Evolutionary conservation across 2,113 vertebrate species (phyloP).

Genomic region (Todiramphus chloris): DNA sequence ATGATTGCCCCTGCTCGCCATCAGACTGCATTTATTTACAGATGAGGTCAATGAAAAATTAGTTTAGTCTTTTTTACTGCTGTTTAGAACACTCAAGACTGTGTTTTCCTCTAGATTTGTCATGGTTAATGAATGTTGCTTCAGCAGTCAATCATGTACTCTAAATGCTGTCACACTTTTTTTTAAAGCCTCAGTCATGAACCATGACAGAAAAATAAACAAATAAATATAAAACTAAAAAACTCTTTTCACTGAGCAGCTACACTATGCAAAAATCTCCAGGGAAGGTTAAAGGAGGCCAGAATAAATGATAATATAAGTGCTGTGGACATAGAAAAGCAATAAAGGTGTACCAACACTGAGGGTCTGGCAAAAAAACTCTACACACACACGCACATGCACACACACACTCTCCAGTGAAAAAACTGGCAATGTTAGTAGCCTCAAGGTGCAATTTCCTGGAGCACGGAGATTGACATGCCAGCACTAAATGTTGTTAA

Average conservation of each 20-base stretch:
- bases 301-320: constrained; percentile 89
- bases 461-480: constrained; percentile 85
- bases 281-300: constrained; percentile 80
- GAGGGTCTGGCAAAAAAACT: constrained; percentile 71
- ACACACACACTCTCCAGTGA: constrained; percentile 73
- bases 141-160: constrained; percentile 81
- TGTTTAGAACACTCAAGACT: constrained; percentile 85
- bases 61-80: constrained; percentile 73
- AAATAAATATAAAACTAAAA: constrained; percentile 90
- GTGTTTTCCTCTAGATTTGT: constrained; percentile 87
- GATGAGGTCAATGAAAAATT: constrained; percentile 84
- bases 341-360: constrained; percentile 74
- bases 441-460: constrained; percentile 90
- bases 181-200: constrained; percentile 84
- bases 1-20: constrained; percentile 75
- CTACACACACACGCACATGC: constrained; percentile 39
- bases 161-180: constrained; percentile 83
- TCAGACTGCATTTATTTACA: constrained; percentile 81
- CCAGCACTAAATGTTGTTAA: constrained; percentile 87
- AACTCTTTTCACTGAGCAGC: constrained; percentile 85
- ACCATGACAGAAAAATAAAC: constrained; percentile 92
- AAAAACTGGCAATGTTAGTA: constrained; percentile 86
- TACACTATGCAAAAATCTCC: constrained; percentile 76
- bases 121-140: constrained; percentile 86
- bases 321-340: constrained; percentile 79